Evolutionary conservation across 2,888 invertebrate genomes (phyloP).

Genomic region (Taphrorychus bicolor): DNA sequence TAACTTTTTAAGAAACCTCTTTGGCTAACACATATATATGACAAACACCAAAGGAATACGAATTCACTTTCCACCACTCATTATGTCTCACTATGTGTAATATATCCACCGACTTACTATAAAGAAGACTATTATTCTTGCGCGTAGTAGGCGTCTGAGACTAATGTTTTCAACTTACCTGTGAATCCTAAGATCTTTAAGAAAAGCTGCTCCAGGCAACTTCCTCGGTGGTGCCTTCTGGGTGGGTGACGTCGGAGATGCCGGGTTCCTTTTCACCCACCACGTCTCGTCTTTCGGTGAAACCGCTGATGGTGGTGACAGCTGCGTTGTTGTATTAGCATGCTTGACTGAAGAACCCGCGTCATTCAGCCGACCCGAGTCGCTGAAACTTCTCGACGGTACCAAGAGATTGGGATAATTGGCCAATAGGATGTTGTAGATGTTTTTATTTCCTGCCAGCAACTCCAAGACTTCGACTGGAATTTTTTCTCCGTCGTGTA

Average conservation of each 20-base stretch:
- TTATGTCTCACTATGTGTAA: no score
- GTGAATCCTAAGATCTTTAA: constrained; percentile 77
- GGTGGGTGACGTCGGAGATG: constrained; percentile 48
- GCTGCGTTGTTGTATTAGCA: constrained; percentile 54
- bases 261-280: constrained; percentile 66
- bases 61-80: no score
- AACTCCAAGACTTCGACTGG: constrained; percentile 79
- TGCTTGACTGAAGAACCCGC: constrained; percentile 51
- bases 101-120: no score
- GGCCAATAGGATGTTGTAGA: constrained; percentile 74
- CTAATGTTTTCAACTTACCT: constrained; percentile 5
- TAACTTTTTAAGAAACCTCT: no score
- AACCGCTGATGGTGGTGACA: constrained; percentile 52
- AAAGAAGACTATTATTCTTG: no score
- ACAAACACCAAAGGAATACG: no score
- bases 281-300: constrained; percentile 52
- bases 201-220: constrained; percentile 65
- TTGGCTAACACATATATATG: no score
- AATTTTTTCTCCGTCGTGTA: constrained; percentile 78
- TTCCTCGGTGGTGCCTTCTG: constrained; percentile 57
- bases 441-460: constrained; percentile 72
- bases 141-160: no score
- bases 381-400: constrained; percentile 77
- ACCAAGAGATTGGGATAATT: constrained; percentile 78
- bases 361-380: constrained; percentile 65